Percentiles rank a stretch among this genome's conserved stretches.
These are phyloP conservation scores for Gymnothorax reevesii DNA, from an alignment of 2,797 vertebrate genomes.

Conservation along the genomic window DNA sequence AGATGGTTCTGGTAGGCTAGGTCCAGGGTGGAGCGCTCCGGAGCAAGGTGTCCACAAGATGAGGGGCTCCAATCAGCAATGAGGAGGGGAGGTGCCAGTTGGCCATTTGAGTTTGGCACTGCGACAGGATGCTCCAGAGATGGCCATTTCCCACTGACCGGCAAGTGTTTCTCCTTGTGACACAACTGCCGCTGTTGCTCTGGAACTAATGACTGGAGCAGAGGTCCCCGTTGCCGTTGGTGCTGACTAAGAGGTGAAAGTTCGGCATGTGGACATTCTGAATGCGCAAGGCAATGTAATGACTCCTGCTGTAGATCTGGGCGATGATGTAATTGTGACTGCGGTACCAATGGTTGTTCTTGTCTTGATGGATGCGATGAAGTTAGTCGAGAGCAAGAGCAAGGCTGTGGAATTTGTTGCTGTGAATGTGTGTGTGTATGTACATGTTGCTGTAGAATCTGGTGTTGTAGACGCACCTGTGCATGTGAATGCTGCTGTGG, in stretches of 20 bases:
- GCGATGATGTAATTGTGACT: background rate
- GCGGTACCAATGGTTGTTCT: background rate
- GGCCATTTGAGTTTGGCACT: conserved; percentile 50
- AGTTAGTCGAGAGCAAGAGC: background rate
- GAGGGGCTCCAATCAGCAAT: conserved; percentile 47
- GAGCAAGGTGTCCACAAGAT: conserved; percentile 51
- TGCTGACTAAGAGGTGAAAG: background rate
- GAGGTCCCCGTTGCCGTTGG: background rate
- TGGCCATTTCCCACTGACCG: conserved; percentile 66
- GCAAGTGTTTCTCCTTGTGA: conserved; percentile 73
- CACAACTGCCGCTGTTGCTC: conserved; percentile 58
- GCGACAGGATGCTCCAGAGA: conserved; percentile 58
- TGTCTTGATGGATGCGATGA: background rate
- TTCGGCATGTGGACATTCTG: background rate
- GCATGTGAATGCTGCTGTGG: background rate
- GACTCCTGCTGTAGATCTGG: background rate
- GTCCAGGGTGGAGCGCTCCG: conserved; percentile 53
- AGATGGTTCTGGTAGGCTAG: conserved; percentile 70
- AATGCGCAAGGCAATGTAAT: background rate
- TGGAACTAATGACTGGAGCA: background rate
- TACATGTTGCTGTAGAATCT: background rate
- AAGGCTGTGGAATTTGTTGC: background rate
- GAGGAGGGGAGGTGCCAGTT: conserved; percentile 61
- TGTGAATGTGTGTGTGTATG: conserved; percentile 10
- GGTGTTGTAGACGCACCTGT: background rate